Percentiles rank a stretch among this genome's conserved stretches.
These are phyloP conservation scores for Drosophila meridiana DNA, from an alignment of 2,888 invertebrate species.

Conservation along the genomic window DNA sequence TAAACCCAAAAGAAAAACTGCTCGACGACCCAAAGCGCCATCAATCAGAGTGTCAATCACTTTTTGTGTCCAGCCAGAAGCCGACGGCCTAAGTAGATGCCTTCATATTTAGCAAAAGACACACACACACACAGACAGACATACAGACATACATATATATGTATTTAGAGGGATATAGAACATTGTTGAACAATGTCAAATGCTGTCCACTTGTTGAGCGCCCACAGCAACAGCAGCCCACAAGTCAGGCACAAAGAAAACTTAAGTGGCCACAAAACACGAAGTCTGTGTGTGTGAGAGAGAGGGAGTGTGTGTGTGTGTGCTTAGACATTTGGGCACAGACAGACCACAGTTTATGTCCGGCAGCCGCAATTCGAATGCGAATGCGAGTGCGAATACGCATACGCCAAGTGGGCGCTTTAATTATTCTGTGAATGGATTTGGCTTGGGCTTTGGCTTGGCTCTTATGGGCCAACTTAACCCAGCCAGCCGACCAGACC, in stretches of 20 bases:
- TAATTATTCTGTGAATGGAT: constrained; percentile 64
- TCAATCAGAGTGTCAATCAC: constrained; percentile 79
- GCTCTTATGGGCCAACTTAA: constrained; percentile 59
- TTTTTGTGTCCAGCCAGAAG: constrained; percentile 46
- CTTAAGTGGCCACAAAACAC: constrained; percentile 74
- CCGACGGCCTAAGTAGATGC: constrained; percentile 57
- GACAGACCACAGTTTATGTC: constrained; percentile 19
- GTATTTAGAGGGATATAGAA: constrained; percentile 32
- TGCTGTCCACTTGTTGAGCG: constrained; percentile 74
- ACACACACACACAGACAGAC: background rate
- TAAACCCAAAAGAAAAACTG: constrained; percentile 35
- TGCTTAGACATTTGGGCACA: constrained; percentile 9
- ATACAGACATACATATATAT: background rate
- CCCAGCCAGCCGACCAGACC: constrained; percentile 47
- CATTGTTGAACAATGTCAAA: constrained; percentile 70
- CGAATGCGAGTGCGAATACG: constrained; percentile 64
- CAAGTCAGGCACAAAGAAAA: constrained; percentile 75
- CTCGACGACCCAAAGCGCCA: constrained; percentile 57
- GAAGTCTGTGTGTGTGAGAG: background rate
- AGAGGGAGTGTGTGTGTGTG: constrained; percentile 13
- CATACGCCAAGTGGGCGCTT: constrained; percentile 72
- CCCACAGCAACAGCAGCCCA: constrained; percentile 29
- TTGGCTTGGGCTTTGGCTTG: constrained; percentile 29
- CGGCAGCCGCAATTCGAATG: constrained; percentile 56
- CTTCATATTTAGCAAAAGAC: constrained; percentile 27